phyloP scores from a whole-genome alignment of 2,797 vertebrate species.

The Petrocephalus sullivani region DNA sequence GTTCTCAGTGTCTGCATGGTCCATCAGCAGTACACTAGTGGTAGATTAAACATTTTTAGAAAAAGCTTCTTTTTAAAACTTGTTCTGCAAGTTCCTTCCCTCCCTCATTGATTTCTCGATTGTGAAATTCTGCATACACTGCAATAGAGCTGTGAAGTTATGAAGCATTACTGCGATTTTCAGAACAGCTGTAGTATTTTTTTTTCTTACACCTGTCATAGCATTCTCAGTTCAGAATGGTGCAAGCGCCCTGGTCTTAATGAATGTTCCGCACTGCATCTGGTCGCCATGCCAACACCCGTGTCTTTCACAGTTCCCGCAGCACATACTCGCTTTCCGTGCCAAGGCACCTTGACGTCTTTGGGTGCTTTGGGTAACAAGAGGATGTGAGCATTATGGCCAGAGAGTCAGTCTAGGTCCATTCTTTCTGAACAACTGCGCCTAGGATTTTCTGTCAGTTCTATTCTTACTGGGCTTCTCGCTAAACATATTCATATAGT shows the following conservation, averaged over 20 bases:
- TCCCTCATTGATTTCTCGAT: background rate
- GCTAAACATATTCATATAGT: background rate
- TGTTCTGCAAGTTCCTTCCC: background rate
- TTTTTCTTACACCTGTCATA: background rate
- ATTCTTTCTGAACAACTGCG: background rate
- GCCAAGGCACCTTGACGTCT: background rate
- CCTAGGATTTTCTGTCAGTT: background rate
- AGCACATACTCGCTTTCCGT: background rate
- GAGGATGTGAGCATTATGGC: background rate
- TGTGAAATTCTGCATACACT: background rate
- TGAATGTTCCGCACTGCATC: constrained; percentile 15
- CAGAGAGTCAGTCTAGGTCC: background rate
- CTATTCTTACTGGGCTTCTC: background rate
- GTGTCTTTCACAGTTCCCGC: background rate
- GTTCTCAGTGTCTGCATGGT: background rate
- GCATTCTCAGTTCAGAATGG: background rate
- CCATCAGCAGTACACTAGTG: background rate
- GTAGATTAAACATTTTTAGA: background rate
- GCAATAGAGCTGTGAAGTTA: background rate
- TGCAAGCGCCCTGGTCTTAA: background rate
- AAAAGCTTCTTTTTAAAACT: background rate
- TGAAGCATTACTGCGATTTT: background rate
- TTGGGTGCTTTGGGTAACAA: background rate
- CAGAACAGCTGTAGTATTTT: background rate
- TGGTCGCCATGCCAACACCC: constrained; percentile 37